phyloP scores from a whole-genome alignment of 2,888 invertebrate species.

The Acanthococcus lagerstroemiae region DNA sequence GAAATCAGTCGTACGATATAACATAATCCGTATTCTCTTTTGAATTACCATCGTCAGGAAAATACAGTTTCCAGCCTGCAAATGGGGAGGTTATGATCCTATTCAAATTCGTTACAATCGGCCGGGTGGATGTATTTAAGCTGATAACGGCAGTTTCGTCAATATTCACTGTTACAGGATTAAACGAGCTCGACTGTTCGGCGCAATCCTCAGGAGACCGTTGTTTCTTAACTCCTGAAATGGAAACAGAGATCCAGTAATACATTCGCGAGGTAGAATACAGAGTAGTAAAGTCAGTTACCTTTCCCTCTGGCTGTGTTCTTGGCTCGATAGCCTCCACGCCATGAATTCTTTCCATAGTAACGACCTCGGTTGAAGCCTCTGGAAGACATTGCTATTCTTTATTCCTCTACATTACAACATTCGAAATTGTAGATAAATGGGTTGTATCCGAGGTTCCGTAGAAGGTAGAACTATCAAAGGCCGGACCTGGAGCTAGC shows the following conservation, averaged over 20 bases:
- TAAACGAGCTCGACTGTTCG: too few relatives aligned
- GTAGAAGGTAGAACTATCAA: too few relatives aligned
- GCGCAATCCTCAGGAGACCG: too few relatives aligned
- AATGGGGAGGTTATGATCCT: constrained; percentile 42
- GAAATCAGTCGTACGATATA: constrained; percentile 6
- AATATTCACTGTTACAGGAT: neutral
- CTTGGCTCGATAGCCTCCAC: constrained; percentile 10
- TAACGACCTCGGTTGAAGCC: neutral
- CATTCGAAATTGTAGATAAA: too few relatives aligned
- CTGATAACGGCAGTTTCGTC: neutral
- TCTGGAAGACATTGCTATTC: too few relatives aligned
- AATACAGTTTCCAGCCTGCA: constrained; percentile 68
- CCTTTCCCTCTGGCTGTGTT: constrained; percentile 13
- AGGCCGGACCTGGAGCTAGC: too few relatives aligned
- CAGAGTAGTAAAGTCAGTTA: too few relatives aligned
- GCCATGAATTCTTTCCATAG: constrained; percentile 9
- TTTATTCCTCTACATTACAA: too few relatives aligned
- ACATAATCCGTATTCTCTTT: constrained; percentile 5
- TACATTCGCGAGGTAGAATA: too few relatives aligned
- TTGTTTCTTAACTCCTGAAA: too few relatives aligned
- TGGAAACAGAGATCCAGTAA: neutral
- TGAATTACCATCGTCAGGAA: constrained; percentile 54
- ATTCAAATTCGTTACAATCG: neutral
- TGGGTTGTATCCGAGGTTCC: too few relatives aligned
- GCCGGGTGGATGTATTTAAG: neutral